Conservation (phyloP, 2,888 invertebrate species). For the Operophtera brumata region DNA sequence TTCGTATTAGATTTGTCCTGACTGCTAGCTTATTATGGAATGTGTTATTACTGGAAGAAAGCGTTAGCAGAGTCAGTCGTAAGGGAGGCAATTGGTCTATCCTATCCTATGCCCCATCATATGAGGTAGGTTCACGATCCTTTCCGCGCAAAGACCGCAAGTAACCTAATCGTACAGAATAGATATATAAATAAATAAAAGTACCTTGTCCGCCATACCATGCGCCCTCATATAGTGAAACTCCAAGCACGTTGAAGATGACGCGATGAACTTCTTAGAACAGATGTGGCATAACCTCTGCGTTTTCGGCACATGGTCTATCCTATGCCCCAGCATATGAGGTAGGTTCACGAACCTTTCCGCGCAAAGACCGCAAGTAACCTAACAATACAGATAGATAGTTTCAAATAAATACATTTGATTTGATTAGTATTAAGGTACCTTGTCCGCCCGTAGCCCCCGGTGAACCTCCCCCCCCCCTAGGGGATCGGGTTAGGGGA, state of each 20-base stretch:
- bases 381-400: neutral
- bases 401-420: too few species aligned
- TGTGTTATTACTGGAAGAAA: too few species aligned
- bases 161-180: neutral
- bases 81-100: slow-evolving; percentile 14
- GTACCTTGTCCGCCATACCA: slow-evolving; percentile 17
- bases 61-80: too few species aligned
- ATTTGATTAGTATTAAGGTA: too few species aligned
- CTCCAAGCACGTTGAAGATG: slow-evolving; percentile 11
- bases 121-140: slow-evolving; percentile 10
- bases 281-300: slow-evolving; percentile 16
- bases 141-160: slow-evolving; percentile 10
- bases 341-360: slow-evolving; percentile 12
- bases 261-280: slow-evolving; percentile 5
- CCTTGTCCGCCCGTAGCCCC: too few species aligned
- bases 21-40: too few species aligned
- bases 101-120: slow-evolving; percentile 14
- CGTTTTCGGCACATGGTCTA: slow-evolving; percentile 6
- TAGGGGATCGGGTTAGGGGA: too few species aligned
- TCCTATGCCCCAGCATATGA: slow-evolving; percentile 13
- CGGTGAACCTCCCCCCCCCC: too few species aligned
- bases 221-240: slow-evolving; percentile 19
- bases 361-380: slow-evolving; percentile 9
- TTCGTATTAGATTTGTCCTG: too few species aligned
- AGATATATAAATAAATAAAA: too few species aligned